Evolutionary conservation across 2,888 invertebrate genomes (phyloP).

Genomic region (Cephus spinipes): DNA sequence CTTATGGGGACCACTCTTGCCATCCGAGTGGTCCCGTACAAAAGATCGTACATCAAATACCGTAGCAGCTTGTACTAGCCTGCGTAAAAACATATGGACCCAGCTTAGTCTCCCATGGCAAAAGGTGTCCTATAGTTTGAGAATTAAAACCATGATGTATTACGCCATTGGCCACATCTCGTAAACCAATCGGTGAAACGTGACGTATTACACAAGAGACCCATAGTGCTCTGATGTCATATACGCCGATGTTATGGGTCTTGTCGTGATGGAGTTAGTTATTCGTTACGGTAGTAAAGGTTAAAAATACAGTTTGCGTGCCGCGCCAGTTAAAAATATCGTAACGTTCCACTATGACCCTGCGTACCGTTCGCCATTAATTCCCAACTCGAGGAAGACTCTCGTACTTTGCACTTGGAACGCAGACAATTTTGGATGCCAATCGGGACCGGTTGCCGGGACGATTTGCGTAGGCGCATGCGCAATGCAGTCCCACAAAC

Average conservation of each 20-base stretch:
- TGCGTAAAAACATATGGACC: not conserved
- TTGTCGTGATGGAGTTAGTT: not conserved
- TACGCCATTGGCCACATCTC: not conserved
- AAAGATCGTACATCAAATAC: conserved; percentile 5
- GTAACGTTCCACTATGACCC: not conserved
- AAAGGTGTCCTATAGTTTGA: not conserved
- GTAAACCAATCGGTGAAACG: not conserved
- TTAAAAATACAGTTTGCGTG: not conserved
- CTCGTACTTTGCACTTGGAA: not conserved
- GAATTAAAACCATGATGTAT: not conserved
- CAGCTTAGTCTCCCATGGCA: not conserved
- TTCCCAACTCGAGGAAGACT: not conserved
- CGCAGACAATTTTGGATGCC: not conserved
- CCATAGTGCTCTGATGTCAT: not conserved
- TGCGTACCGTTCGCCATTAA: not conserved
- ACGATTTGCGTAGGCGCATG: not conserved
- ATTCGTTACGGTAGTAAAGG: not conserved
- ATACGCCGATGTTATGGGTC: not conserved
- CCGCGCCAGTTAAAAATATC: not conserved
- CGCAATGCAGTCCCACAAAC: not conserved
- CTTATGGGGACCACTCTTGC: not conserved
- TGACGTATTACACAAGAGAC: not conserved
- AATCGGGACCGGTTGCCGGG: not conserved
- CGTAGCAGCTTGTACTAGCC: conserved; percentile 4
- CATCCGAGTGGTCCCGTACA: conserved; percentile 4